Conservation (phyloP, 2,888 invertebrate species). For the Ferdinandea cuprea region DNA sequence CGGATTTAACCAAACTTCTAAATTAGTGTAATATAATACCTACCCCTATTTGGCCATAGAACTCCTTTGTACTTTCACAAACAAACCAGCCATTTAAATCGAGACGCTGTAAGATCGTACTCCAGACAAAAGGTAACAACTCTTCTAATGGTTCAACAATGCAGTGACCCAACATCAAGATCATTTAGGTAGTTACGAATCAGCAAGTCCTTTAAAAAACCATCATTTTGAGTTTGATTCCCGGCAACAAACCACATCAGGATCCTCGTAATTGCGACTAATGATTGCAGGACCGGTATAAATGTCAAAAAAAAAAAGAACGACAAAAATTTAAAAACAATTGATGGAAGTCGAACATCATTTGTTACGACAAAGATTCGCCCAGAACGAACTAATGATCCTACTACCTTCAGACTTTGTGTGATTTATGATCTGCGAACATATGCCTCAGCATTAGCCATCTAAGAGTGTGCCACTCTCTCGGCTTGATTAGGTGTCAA, state of each 20-base stretch:
- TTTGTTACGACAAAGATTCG: constrained; percentile 48
- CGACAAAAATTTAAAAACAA: not conserved
- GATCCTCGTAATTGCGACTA: constrained; percentile 35
- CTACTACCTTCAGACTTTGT: constrained; percentile 22
- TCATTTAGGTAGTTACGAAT: too few species aligned
- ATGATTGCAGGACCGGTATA: constrained; percentile 48
- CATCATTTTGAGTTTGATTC: not conserved
- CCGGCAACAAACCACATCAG: not conserved
- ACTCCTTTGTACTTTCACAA: too few species aligned
- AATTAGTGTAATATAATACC: too few species aligned
- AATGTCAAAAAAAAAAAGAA: not conserved
- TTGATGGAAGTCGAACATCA: constrained; percentile 22
- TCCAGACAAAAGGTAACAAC: too few species aligned
- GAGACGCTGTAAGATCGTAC: too few species aligned
- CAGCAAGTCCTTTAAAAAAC: not conserved
- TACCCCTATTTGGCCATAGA: too few species aligned
- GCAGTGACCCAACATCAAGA: too few species aligned
- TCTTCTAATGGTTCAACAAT: not conserved
- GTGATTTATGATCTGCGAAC: constrained; percentile 54
- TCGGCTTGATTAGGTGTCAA: constrained; percentile 58
- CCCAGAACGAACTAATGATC: constrained; percentile 31
- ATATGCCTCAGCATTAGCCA: constrained; percentile 4
- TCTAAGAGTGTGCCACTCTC: constrained; percentile 35
- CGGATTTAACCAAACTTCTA: too few species aligned
- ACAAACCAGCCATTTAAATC: too few species aligned